These are phyloP conservation scores for Nebria salina DNA, from an alignment of 2,888 invertebrate genomes.

Conservation along the genomic window DNA sequence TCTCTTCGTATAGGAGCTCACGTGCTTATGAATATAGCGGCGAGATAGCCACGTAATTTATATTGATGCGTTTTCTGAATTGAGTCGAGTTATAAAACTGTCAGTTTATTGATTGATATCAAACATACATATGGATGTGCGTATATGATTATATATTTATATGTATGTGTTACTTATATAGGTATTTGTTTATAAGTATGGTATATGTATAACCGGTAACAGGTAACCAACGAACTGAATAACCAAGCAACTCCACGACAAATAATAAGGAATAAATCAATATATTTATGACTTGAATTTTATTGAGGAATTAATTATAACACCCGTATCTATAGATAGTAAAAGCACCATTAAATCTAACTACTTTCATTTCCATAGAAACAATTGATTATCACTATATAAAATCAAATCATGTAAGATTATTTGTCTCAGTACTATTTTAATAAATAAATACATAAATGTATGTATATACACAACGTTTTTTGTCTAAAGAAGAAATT, in stretches of 20 bases:
- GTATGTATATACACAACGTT: too few species aligned
- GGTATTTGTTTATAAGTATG: too few species aligned
- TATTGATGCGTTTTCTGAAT: slow-evolving; percentile 40
- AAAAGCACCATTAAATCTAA: too few species aligned
- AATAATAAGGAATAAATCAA: not conserved
- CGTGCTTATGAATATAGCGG: not conserved
- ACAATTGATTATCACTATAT: too few species aligned
- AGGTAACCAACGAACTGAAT: not conserved
- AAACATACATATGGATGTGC: slow-evolving; percentile 22
- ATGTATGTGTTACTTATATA: not conserved
- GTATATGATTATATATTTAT: not conserved
- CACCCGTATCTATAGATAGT: not conserved
- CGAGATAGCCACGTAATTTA: slow-evolving; percentile 27
- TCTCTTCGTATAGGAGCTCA: not conserved
- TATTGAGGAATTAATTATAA: not conserved
- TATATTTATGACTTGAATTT: not conserved
- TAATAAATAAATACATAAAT: too few species aligned
- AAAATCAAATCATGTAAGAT: too few species aligned
- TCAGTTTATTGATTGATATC: slow-evolving; percentile 35
- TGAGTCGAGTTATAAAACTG: slow-evolving; percentile 38
- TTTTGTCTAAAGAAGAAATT: too few species aligned
- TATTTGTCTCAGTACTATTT: too few species aligned
- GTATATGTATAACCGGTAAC: not conserved
- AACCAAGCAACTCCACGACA: not conserved
- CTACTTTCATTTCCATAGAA: too few species aligned